These are phyloP conservation scores for Circaetus cinerascens DNA, from an alignment of 2,113 vertebrate species.

Conservation along the genomic window DNA sequence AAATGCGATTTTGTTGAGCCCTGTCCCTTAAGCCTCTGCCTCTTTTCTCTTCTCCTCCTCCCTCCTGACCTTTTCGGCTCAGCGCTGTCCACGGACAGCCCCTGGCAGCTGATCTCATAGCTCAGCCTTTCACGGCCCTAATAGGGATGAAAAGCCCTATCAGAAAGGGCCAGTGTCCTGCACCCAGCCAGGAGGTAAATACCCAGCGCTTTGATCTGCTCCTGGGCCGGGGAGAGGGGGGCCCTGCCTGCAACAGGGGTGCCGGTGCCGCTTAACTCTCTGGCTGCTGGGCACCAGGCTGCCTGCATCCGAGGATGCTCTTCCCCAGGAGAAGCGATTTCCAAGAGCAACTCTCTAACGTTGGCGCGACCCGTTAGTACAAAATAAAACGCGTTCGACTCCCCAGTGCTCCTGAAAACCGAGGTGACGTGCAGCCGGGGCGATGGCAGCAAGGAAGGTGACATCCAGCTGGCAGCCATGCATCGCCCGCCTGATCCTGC, in stretches of 20 bases:
- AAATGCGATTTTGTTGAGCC: conserved; percentile 71
- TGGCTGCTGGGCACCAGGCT: background rate
- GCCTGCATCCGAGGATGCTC: background rate
- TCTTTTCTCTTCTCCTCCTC: conserved; percentile 67
- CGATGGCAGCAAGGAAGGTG: background rate
- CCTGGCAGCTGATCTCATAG: conserved; percentile 64
- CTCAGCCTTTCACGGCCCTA: conserved; percentile 59
- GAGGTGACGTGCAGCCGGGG: rapidly evolving
- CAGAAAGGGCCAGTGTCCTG: conserved; percentile 45
- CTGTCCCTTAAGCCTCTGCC: conserved; percentile 57
- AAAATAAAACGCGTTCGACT: background rate
- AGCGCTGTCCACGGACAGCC: conserved; percentile 36
- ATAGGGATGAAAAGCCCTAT: conserved; percentile 59
- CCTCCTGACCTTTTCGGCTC: conserved; percentile 64
- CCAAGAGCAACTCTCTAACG: background rate
- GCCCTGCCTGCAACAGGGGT: background rate
- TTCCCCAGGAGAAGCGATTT: background rate
- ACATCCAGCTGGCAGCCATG: background rate
- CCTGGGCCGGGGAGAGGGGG: background rate
- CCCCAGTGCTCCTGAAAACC: background rate
- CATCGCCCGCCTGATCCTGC: background rate
- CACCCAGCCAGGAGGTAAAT: conserved; percentile 47
- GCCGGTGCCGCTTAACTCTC: background rate
- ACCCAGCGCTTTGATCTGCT: conserved; percentile 54
- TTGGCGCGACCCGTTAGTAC: background rate